Conservation (phyloP, 2,888 invertebrate genomes). For the Eremobia ochroleuca region DNA sequence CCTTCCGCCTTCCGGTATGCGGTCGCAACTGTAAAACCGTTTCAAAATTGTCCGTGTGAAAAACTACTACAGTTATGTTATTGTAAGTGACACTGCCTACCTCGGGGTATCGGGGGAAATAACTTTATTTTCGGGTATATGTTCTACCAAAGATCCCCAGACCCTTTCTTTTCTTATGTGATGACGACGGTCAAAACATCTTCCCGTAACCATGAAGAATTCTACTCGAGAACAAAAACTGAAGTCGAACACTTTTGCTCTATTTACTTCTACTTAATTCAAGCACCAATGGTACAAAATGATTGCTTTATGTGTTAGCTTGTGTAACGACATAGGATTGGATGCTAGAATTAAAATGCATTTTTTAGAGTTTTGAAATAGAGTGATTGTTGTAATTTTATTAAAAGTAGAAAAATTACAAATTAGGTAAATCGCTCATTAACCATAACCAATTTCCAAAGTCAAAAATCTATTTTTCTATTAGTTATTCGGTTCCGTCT, state of each 20-base stretch:
- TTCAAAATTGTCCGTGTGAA: background rate
- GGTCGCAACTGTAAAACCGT: no score
- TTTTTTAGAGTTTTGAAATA: background rate
- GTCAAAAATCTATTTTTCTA: background rate
- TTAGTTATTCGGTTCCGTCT: slow-evolving; percentile 17
- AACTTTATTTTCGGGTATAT: background rate
- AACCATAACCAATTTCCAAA: background rate
- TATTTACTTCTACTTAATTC: background rate
- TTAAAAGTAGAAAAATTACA: background rate
- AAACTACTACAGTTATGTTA: background rate
- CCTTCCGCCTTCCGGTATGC: no score
- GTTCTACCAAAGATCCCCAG: background rate
- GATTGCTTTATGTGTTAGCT: background rate
- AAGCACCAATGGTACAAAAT: no score
- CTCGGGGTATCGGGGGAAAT: background rate
- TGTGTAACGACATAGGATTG: background rate
- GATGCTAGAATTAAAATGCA: background rate
- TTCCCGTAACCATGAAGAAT: background rate
- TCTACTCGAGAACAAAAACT: background rate
- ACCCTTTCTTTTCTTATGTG: background rate
- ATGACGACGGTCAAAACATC: background rate
- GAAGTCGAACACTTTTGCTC: no score
- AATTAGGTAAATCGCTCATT: background rate
- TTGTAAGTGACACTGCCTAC: background rate
- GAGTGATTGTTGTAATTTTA: background rate